Conservation (phyloP, 2,113 vertebrate species). For the Puma concolor region DNA sequence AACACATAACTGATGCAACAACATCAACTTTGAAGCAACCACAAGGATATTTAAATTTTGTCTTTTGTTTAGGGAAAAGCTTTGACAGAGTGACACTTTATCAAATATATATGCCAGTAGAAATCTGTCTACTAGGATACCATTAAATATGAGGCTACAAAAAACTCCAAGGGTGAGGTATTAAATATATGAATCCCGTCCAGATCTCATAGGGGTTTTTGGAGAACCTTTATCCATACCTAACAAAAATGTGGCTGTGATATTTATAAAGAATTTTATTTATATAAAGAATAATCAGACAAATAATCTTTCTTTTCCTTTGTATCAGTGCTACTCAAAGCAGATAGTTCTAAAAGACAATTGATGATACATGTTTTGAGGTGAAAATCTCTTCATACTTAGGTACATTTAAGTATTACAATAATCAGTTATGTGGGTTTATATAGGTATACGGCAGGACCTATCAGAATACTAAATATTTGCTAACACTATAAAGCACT, state of each 20-base stretch:
- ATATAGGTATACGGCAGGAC: not conserved
- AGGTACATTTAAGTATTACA: not conserved
- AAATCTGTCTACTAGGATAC: not conserved
- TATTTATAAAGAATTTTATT: not conserved
- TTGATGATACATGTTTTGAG: not conserved
- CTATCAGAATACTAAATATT: not conserved
- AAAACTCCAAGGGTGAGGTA: not conserved
- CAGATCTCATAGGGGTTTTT: not conserved
- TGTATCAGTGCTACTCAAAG: not conserved
- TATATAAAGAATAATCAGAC: not conserved
- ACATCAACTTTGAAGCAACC: not conserved
- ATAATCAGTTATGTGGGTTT: not conserved
- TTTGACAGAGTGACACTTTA: not conserved
- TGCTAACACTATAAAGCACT: not conserved
- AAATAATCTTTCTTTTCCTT: not conserved
- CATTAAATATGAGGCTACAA: not conserved
- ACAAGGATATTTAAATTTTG: not conserved
- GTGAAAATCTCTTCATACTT: not conserved
- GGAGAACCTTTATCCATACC: not conserved
- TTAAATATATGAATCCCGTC: not conserved
- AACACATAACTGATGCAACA: not conserved
- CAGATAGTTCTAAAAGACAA: not conserved
- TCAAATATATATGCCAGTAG: not conserved
- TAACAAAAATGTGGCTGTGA: not conserved
- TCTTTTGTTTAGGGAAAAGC: not conserved